Conservation (phyloP, 1,140 invertebrate genomes). For the Plodia interpunctella region DNA sequence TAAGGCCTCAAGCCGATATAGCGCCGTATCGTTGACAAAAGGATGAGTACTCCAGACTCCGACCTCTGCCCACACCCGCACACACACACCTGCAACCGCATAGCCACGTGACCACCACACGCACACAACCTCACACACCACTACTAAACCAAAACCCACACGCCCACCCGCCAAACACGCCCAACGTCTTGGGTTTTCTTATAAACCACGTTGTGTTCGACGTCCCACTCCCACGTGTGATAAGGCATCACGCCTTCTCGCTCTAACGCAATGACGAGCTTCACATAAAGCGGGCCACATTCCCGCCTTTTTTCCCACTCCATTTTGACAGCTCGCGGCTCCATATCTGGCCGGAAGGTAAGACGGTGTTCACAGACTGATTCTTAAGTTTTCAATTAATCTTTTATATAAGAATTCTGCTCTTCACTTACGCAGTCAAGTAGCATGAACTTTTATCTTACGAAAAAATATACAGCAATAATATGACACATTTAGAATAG, state of each 20-base stretch:
- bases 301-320: conserved; percentile 77
- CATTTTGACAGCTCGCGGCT: conserved; percentile 76
- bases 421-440: no score
- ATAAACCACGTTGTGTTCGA: conserved; percentile 72
- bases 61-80: conserved; percentile 44
- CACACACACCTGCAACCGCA: conserved; percentile 27
- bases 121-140: conserved; percentile 46
- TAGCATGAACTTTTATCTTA: no score
- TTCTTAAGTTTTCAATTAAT: neutral
- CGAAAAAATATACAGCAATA: no score
- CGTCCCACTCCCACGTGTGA: conserved; percentile 43
- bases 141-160: conserved; percentile 59
- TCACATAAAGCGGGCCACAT: conserved; percentile 75
- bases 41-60: conserved; percentile 42
- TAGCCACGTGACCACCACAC: conserved; percentile 35
- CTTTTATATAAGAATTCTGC: neutral
- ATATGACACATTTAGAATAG: no score
- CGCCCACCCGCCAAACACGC: conserved; percentile 75
- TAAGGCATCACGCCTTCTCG: conserved; percentile 32
- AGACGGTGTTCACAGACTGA: conserved; percentile 63
- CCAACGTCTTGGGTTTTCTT: conserved; percentile 77
- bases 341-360: conserved; percentile 73
- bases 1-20: conserved; percentile 64
- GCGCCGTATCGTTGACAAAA: conserved; percentile 73
- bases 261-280: conserved; percentile 69